These are phyloP conservation scores for Sphinx pinastri DNA, from an alignment of 2,888 invertebrate species.

Conservation along the genomic window DNA sequence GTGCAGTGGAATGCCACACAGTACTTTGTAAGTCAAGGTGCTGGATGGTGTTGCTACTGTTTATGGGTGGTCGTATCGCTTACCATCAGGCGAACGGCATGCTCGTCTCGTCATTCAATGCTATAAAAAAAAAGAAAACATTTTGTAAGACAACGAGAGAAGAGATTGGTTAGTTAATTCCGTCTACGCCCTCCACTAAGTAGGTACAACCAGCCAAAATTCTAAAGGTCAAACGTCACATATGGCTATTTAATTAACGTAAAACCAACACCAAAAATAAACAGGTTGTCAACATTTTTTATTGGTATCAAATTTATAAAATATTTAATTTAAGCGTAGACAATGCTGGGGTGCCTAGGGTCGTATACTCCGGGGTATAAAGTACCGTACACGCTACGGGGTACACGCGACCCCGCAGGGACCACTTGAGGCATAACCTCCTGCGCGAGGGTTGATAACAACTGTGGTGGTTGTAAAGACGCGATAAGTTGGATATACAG, in stretches of 20 bases:
- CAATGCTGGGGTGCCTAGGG: conserved; percentile 48
- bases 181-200: too few relatives aligned
- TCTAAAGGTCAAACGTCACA: neutral
- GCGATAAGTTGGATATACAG: conserved; percentile 3
- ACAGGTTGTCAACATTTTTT: conserved; percentile 46
- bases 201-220: too few relatives aligned
- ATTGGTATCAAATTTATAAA: conserved; percentile 64
- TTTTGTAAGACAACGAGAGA: too few relatives aligned
- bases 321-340: conserved; percentile 66
- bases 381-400: conserved; percentile 43
- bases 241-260: neutral
- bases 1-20: too few relatives aligned
- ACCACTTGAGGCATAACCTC: conserved; percentile 64
- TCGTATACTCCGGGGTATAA: conserved; percentile 53
- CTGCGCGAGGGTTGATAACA: conserved; percentile 26
- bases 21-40: too few relatives aligned
- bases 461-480: conserved; percentile 22
- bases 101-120: too few relatives aligned
- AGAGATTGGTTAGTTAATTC: too few relatives aligned
- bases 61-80: too few relatives aligned
- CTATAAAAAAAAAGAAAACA: too few relatives aligned
- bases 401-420: conserved; percentile 71
- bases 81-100: too few relatives aligned
- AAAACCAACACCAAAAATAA: neutral
- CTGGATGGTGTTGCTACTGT: too few relatives aligned